Evolutionary conservation across 2,888 invertebrate genomes (phyloP), one percentile per base, ranked within the genome.

Genomic region (Ophion costatus): DNA sequence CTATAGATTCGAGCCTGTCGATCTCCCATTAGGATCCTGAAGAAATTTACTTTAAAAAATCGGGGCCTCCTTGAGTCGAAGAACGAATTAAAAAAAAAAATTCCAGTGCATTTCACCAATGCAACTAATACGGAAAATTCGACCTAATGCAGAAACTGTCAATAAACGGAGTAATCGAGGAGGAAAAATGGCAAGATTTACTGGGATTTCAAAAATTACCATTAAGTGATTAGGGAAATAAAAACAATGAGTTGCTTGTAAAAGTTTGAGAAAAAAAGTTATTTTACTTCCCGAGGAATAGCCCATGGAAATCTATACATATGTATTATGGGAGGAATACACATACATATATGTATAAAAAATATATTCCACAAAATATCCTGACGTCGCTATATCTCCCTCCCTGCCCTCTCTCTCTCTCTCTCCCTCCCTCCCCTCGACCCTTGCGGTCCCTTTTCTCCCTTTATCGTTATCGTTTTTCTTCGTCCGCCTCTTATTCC

Each of bases 401-500:
- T 5, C 38, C 9, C 33, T 4, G 0, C 33, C 4, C 33, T 33
- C 33, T 33, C 33, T 33, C 5, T 33, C 33, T 38, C 38, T 38
- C 38, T 38, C 38, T 38, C 17, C 20, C 20, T n/a, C 56, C 51
- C 64, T 57, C 38, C 29, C 69, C 69, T 73, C 61, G 45, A 76
- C 56, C 59, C 78, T 82, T 69, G 51, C 86, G 83, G 74, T 64
- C 81, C 33, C 70, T 45, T 70, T 64, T 84, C 63, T 74, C 82
- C 70, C 82, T 80, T 63, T 33, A 82, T 77, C 74, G 56, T 77
- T 56, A 61, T 73, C 74, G 80, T 75, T 82, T 83, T 57, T 71
- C 33, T 78, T 59, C 70, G 56, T 74, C 38, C 57, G 29, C 79
- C 59, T 24, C 59, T 5, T 75, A 79, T 75, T 64, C 45, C 45